A percentile compares a stretch with the other conserved stretches of the same genome.
Conservation (phyloP, 2,888 invertebrate species). For the Prosapia bicincta region DNA sequence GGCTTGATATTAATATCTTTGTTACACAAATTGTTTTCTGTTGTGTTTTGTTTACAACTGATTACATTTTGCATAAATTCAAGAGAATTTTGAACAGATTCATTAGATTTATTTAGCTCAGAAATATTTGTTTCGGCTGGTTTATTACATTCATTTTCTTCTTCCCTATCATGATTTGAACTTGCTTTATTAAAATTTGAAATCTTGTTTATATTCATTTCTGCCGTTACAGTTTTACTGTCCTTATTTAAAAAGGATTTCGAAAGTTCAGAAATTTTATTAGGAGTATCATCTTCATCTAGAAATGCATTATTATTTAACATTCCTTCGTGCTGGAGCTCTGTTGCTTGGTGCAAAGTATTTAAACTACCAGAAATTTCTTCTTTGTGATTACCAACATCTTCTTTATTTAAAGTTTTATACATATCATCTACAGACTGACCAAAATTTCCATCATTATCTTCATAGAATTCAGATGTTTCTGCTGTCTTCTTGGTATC, state of each 20-base stretch:
- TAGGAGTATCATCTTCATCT: neutral
- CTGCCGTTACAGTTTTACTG: neutral
- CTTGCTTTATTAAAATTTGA: neutral
- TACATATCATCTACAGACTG: neutral
- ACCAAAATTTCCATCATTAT: neutral
- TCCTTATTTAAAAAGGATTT: neutral
- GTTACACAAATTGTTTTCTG: neutral
- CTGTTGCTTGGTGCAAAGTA: neutral
- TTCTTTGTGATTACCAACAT: neutral
- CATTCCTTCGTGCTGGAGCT: neutral
- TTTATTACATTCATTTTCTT: neutral
- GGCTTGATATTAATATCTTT: slow-evolving; percentile 6
- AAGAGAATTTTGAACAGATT: neutral
- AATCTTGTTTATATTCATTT: neutral
- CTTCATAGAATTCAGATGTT: neutral
- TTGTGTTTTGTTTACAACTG: neutral
- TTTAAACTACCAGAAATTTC: neutral
- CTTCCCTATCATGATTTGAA: neutral
- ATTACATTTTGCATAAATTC: neutral
- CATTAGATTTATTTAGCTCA: neutral
- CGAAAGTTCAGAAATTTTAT: neutral
- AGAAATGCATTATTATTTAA: neutral
- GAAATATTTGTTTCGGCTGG: neutral
- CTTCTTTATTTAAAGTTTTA: neutral
- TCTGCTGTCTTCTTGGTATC: neutral